Evolutionary conservation across 2,113 vertebrate genomes (phyloP).

Genomic region (Abramis brama): DNA sequence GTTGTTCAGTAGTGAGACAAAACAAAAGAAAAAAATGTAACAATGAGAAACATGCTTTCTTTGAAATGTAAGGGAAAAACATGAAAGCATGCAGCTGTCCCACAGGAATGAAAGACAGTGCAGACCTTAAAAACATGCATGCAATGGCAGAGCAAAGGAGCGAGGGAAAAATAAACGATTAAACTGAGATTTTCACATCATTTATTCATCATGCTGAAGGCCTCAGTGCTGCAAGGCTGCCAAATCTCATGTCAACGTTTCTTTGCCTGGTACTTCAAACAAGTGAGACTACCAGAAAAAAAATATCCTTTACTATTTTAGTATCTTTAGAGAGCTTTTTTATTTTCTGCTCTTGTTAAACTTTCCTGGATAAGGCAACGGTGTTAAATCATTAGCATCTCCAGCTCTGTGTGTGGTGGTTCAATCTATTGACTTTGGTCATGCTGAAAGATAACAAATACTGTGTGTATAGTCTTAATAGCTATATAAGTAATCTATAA

Average conservation of each 20-base stretch:
- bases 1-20: neutral
- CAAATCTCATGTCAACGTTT: constrained; percentile 62
- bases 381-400: neutral
- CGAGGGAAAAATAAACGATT: constrained; percentile 40
- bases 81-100: constrained; percentile 59
- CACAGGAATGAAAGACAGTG: constrained; percentile 61
- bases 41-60: constrained; percentile 36
- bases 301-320: neutral
- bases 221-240: constrained; percentile 50
- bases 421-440: neutral
- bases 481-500: too few species aligned
- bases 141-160: constrained; percentile 20
- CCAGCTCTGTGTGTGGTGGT: neutral
- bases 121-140: constrained; percentile 45
- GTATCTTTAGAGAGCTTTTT: neutral
- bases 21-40: constrained; percentile 14
- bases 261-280: constrained; percentile 51
- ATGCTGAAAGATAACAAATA: neutral
- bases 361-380: neutral
- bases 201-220: constrained; percentile 59
- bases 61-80: constrained; percentile 12
- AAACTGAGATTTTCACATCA: constrained; percentile 60
- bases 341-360: constrained; percentile 17
- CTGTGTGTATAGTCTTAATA: neutral
- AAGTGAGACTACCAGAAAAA: constrained; percentile 27